Base-by-base conservation (phyloP, 2,797 vertebrate species). In the Lerista edwardsae region DNA sequence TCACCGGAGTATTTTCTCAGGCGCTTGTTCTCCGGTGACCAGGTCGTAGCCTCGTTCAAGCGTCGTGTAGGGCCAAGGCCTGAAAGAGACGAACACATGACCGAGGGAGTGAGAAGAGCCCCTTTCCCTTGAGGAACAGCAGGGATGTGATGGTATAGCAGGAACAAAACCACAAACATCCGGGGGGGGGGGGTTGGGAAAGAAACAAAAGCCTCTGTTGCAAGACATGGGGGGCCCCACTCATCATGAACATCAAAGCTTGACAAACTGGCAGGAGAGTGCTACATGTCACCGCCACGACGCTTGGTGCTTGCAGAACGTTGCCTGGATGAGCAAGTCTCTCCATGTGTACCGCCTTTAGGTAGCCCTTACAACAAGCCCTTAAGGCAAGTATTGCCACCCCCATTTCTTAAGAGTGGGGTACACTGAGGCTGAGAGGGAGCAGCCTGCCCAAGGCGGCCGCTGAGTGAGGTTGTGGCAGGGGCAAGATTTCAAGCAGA, bases 1-100 rank as follows among this genome's bases (percentile, higher is more conserved):
- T 93, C 96, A 99, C 99, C 99, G 98, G 97, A 99, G 98, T 85
- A 99, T 99, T 93, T 97, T 98, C 96, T 99, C 98, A 0, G 99
- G 98, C 0, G 99, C 98, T 91, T 99, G 99, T 87, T 98, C 97
- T 57, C 98, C 98, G 1, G 98, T 99, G 83, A 99, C 98, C 92
- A 99, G 94, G 94, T 99, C 98, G 1, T 99, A 99, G 77, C 99
- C 99, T 82, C 97, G 97, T 94, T 99, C 99, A 3, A 99, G 95
- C 1, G 98, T 98, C 0, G 98, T 98, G 67, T 99, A 99, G 11
- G 99, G 99, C 99, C 99, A 99, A 0, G 99, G 99, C 90, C 98
- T 99, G 92, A 1, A 59, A 65, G 47, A 71, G 86, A 27, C 82
- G 75, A 34, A 78, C 64, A 15, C 83, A 1, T 59, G 0, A 0